Evolutionary conservation across 2,797 vertebrate species (phyloP).

Genomic region (Geotrypetes seraphini): DNA sequence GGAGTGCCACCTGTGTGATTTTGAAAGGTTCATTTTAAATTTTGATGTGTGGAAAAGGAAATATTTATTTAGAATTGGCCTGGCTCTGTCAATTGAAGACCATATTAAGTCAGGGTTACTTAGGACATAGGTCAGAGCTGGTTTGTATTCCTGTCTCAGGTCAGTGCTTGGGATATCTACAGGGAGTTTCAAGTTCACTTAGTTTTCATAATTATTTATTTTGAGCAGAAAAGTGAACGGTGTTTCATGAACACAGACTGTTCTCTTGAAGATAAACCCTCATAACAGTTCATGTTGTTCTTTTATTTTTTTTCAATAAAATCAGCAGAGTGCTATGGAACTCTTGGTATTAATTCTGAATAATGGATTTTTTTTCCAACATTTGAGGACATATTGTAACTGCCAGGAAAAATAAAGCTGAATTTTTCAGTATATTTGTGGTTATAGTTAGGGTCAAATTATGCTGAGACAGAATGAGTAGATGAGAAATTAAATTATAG

Average conservation of each 20-base stretch:
- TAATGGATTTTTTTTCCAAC: slow-evolving; percentile 54
- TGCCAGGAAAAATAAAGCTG: slow-evolving; percentile 60
- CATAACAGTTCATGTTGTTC: slow-evolving; percentile 51
- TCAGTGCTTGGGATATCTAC: slow-evolving; percentile 14
- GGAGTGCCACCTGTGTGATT: neutral
- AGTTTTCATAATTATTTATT: slow-evolving; percentile 24
- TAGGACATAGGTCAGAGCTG: neutral
- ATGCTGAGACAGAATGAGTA: slow-evolving; percentile 12
- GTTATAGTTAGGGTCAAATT: slow-evolving; percentile 32
- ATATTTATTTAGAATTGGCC: neutral
- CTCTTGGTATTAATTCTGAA: slow-evolving; percentile 44
- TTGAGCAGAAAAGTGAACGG: slow-evolving; percentile 34
- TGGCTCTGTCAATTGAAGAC: neutral
- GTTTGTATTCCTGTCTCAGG: neutral
- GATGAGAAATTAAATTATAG: slow-evolving; percentile 14
- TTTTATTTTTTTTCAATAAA: slow-evolving; percentile 28
- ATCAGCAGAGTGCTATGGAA: slow-evolving; percentile 51
- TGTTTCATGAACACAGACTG: slow-evolving; percentile 27
- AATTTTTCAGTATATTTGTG: slow-evolving; percentile 43
- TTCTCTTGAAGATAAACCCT: slow-evolving; percentile 44
- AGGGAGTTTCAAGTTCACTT: slow-evolving; percentile 22
- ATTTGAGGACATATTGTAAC: slow-evolving; percentile 44
- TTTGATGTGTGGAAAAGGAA: no score
- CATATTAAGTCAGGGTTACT: neutral
- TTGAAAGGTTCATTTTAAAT: no score